Evolutionary conservation across 2,888 invertebrate species (phyloP).

Genomic region (Phymatocera aterrima): DNA sequence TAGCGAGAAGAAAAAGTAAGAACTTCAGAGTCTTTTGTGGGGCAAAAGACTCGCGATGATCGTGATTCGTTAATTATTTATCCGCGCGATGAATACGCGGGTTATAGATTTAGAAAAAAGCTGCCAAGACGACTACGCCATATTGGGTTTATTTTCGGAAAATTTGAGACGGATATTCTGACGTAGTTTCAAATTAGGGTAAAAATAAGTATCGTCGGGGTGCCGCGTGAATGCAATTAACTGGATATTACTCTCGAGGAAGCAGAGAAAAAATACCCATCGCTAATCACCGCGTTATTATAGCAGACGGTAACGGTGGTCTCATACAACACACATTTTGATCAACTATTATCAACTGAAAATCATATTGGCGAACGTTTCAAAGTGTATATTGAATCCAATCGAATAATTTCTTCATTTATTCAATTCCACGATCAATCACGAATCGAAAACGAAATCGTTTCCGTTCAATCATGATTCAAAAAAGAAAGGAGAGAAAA

Average conservation of each 20-base stretch:
- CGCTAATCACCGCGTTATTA: not conserved
- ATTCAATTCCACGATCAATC: not conserved
- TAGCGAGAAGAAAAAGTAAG: not conserved
- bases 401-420: not conserved
- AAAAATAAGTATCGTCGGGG: conserved; percentile 64
- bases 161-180: conserved; percentile 54
- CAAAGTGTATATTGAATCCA: not conserved
- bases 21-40: too few species aligned
- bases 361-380: not conserved
- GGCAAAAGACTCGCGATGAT: not conserved
- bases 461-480: not conserved
- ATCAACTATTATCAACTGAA: too few species aligned
- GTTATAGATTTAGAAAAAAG: not conserved
- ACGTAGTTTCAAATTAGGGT: conserved; percentile 56
- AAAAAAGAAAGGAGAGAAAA: too few species aligned
- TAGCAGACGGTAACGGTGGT: too few species aligned
- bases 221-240: conserved; percentile 52
- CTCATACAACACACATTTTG: too few species aligned
- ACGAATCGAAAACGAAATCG: not conserved
- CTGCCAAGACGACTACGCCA: conserved; percentile 55
- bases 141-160: conserved; percentile 41
- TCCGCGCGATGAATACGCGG: too few species aligned
- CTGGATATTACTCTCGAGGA: conserved; percentile 53
- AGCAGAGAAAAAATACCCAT: conserved; percentile 15
- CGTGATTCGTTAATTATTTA: too few species aligned